phyloP scores from a whole-genome alignment of 2,797 vertebrate genomes.

The Diplodus puntazzo region DNA sequence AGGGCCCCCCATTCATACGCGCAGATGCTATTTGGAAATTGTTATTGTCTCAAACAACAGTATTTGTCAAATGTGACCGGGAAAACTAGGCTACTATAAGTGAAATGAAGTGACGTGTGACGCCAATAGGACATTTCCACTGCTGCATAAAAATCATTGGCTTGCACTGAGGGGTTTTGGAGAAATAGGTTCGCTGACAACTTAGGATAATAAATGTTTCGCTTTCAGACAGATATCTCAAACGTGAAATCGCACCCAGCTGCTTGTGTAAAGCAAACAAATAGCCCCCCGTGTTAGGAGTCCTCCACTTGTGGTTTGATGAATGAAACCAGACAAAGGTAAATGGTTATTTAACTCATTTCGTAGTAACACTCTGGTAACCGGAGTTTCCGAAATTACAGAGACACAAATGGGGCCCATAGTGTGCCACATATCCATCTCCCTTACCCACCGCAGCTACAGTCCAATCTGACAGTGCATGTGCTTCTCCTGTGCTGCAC shows the following conservation, averaged over 20 bases:
- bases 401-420: slow-evolving; percentile 77
- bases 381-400: slow-evolving; percentile 85
- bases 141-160: slow-evolving; percentile 71
- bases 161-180: slow-evolving; percentile 78
- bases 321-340: slow-evolving; percentile 96
- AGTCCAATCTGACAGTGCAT: slow-evolving; percentile 61
- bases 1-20: slow-evolving; percentile 60
- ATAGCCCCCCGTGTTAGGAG: slow-evolving; percentile 91
- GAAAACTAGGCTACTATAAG: slow-evolving; percentile 66
- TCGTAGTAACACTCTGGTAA: slow-evolving; percentile 90
- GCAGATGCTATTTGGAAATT: slow-evolving; percentile 74
- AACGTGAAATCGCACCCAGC: slow-evolving; percentile 98
- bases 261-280: slow-evolving; percentile 98
- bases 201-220: slow-evolving; percentile 95
- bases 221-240: slow-evolving; percentile 97
- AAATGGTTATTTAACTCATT: slow-evolving; percentile 97
- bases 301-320: slow-evolving; percentile 94
- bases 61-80: slow-evolving; percentile 81
- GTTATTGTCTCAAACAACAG: slow-evolving; percentile 81
- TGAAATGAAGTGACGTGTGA: slow-evolving; percentile 81
- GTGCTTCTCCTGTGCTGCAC: slow-evolving; percentile 31
- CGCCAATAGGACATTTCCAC: slow-evolving; percentile 76
- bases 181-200: slow-evolving; percentile 93
- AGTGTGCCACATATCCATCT: slow-evolving; percentile 80
- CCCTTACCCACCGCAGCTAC: slow-evolving; percentile 72